Percentiles rank a stretch among this genome's conserved stretches.
phyloP scores from a whole-genome alignment of 1,140 invertebrate species.

The Drosophila saltans region DNA sequence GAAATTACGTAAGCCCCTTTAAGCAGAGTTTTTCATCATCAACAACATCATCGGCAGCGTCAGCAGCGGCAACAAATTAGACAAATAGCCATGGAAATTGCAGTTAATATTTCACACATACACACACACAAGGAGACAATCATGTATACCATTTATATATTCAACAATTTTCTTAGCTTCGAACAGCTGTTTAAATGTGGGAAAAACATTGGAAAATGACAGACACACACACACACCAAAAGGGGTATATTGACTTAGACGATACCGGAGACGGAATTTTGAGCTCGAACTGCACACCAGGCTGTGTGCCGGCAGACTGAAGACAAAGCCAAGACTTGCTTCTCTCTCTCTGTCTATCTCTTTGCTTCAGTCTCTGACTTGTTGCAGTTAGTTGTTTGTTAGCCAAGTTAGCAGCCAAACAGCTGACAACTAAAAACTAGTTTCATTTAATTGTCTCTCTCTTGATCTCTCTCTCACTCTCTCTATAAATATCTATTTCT shows the following conservation, averaged over 20 bases:
- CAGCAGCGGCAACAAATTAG: conserved; percentile 71
- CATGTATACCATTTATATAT: conserved; percentile 22
- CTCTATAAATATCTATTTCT: neutral
- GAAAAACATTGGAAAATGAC: conserved; percentile 40
- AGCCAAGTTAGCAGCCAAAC: conserved; percentile 63
- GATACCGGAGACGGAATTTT: conserved; percentile 56
- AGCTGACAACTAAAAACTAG: conserved; percentile 72
- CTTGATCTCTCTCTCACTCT: neutral
- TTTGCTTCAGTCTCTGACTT: neutral
- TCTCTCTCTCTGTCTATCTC: conserved; percentile 13
- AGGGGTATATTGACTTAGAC: conserved; percentile 35
- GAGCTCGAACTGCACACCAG: conserved; percentile 64
- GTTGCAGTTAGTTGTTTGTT: conserved; percentile 50
- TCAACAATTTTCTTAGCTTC: conserved; percentile 21
- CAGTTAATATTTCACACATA: conserved; percentile 33
- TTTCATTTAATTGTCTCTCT: conserved; percentile 65
- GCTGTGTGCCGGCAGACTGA: conserved; percentile 75
- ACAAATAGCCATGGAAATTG: conserved; percentile 64
- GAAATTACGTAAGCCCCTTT: conserved; percentile 54
- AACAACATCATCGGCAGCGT: conserved; percentile 56
- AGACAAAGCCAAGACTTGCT: conserved; percentile 14
- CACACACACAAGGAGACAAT: neutral
- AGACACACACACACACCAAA: conserved; percentile 34
- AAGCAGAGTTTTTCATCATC: conserved; percentile 40
- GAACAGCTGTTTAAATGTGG: conserved; percentile 66